Evolutionary conservation across 2,888 invertebrate species (phyloP), one percentile per base, ranked within the genome.

Genomic region (Andrena fulva): DNA sequence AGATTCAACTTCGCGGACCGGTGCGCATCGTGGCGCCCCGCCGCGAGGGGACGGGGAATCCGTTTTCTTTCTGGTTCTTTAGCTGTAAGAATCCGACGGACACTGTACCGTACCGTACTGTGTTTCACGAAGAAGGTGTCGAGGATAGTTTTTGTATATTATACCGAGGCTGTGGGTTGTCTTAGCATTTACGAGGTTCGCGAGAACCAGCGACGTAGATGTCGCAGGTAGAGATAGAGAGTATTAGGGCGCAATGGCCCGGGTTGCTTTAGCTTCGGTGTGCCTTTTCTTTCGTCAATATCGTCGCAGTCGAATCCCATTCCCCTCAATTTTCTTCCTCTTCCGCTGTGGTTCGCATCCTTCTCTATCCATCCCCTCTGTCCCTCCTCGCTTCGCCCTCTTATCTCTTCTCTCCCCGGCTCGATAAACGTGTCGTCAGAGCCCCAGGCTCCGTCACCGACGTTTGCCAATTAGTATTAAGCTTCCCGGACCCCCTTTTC

Each of bases 151-250:
- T 81, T 87, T 87, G 80, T 88, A 86, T 77, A 86, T 86, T 87
- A 42, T 87, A 89, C 70, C 76, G 87, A 89, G 89, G 89, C 90
- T 91, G 91, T 90, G 90, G 90, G 89, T 88, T 87, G 87, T 82
- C 90, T 87, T 89, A 90, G 90, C 91, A 91, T 91, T 91, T 90
- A 90, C 75, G 70, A 80, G 80, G 70, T 85, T 78, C 59, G 80
- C 81, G 78, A 87, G 75, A 72, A 69, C 77, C 60, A 71, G 62
- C 68, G 67, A 67, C 31, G 50, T 54, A 80, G 74, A 66, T 50
- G 20, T 87, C 71, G 75, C 78, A 84, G 33, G 64, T 84, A 87
- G 72, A 85, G 72, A 62, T 85, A 78, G 87, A 78, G 87, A 85
- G 76, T 85, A 85, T 87, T 78, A 86, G 77, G 82, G 66, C 60